phyloP scores from a whole-genome alignment of 2,797 vertebrate genomes.

The Perdix hodgsoniae region DNA sequence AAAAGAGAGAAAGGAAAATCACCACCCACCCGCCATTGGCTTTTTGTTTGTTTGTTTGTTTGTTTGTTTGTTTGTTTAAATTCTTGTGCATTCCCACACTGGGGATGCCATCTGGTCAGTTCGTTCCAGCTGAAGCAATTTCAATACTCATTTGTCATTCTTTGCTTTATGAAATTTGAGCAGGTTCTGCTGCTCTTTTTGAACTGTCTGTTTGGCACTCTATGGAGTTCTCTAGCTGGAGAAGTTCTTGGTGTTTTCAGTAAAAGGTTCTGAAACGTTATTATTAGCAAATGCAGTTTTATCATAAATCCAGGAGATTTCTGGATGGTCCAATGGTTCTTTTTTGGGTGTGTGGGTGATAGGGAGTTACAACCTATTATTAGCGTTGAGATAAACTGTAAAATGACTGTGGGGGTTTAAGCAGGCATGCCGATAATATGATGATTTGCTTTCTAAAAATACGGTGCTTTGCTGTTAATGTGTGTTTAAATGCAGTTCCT shows the following conservation, averaged over 20 bases:
- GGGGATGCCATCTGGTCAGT: neutral
- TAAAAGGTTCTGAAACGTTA: neutral
- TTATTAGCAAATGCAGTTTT: slow-evolving; percentile 6
- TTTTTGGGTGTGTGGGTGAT: neutral
- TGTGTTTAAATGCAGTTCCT: neutral
- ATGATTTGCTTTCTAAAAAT: slow-evolving; percentile 27
- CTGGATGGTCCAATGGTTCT: neutral
- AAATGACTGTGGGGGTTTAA: neutral
- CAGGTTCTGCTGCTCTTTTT: neutral
- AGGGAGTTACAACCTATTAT: neutral
- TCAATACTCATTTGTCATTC: neutral
- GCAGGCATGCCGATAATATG: neutral
- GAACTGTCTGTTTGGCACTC: neutral
- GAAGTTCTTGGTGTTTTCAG: neutral
- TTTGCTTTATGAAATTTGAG: neutral
- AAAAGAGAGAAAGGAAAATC: neutral
- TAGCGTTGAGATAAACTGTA: slow-evolving; percentile 20
- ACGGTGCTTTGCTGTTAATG: neutral
- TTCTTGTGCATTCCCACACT: neutral
- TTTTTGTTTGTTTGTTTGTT: too few relatives aligned
- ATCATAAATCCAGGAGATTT: neutral
- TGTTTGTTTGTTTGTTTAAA: too few relatives aligned
- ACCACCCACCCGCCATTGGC: neutral
- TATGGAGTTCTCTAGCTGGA: neutral
- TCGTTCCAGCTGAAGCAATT: neutral